Percentiles rank a stretch among this genome's conserved stretches.
Evolutionary conservation across 2,888 invertebrate genomes (phyloP).

Genomic region (Oxyteleia sp.): DNA sequence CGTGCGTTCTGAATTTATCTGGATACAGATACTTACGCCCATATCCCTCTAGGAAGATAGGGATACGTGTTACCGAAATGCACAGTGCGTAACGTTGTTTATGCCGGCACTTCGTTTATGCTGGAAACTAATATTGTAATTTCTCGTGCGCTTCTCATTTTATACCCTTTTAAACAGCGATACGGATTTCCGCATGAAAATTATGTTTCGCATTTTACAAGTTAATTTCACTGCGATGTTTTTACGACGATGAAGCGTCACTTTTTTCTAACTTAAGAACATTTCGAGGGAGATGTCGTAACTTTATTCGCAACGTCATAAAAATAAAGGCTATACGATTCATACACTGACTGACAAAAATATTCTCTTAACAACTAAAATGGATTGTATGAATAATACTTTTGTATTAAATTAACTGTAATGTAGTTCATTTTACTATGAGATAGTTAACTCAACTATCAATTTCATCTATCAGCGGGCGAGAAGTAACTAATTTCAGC

Average conservation of each 20-base stretch:
- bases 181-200: background rate
- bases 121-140: conserved; percentile 23
- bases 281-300: background rate
- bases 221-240: background rate
- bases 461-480: no score
- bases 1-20: conserved; percentile 29
- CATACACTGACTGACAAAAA: no score
- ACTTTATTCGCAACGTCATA: no score
- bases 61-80: conserved; percentile 6
- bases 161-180: background rate
- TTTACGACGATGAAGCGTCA: background rate
- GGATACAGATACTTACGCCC: conserved; percentile 48
- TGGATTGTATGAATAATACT: no score
- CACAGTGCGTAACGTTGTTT: conserved; percentile 13
- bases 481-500: no score
- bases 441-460: no score
- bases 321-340: no score
- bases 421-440: no score
- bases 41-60: conserved; percentile 28
- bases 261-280: background rate
- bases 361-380: no score
- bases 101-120: conserved; percentile 21
- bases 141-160: conserved; percentile 11
- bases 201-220: background rate
- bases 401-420: no score